phyloP scores from a whole-genome alignment of 2,888 invertebrate genomes.

The Cantharis rufa region DNA sequence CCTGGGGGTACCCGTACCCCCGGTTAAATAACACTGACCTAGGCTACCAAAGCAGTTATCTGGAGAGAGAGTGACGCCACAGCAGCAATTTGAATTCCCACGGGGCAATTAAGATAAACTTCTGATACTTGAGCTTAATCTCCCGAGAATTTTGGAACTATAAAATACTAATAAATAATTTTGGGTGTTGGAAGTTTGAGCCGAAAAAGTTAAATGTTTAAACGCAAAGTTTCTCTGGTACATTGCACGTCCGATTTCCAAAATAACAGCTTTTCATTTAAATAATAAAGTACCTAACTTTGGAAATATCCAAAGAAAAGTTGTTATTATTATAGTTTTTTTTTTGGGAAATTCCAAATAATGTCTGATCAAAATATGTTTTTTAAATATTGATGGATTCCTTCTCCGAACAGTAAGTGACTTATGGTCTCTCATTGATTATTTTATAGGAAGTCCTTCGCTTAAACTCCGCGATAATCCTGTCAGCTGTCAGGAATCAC shows the following conservation, averaged over 20 bases:
- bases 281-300: neutral
- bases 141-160: neutral
- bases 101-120: neutral
- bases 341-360: too few species aligned
- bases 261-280: neutral
- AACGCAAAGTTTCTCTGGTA: neutral
- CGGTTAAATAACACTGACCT: neutral
- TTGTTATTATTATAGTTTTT: too few species aligned
- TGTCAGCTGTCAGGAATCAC: conserved; percentile 13
- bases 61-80: neutral
- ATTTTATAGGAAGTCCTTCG: conserved; percentile 1
- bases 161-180: neutral
- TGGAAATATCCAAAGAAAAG: too few species aligned
- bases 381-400: too few species aligned
- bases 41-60: neutral
- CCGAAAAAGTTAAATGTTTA: neutral
- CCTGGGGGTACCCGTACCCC: neutral
- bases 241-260: neutral
- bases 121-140: neutral
- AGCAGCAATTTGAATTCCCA: neutral
- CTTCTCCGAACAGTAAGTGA: neutral
- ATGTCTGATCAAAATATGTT: too few species aligned
- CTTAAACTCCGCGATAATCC: neutral
- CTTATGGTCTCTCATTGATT: neutral
- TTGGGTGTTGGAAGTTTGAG: neutral